These are phyloP conservation scores for Galendromus occidentalis DNA, from an alignment of 1,140 invertebrate genomes.

Conservation along the genomic window DNA sequence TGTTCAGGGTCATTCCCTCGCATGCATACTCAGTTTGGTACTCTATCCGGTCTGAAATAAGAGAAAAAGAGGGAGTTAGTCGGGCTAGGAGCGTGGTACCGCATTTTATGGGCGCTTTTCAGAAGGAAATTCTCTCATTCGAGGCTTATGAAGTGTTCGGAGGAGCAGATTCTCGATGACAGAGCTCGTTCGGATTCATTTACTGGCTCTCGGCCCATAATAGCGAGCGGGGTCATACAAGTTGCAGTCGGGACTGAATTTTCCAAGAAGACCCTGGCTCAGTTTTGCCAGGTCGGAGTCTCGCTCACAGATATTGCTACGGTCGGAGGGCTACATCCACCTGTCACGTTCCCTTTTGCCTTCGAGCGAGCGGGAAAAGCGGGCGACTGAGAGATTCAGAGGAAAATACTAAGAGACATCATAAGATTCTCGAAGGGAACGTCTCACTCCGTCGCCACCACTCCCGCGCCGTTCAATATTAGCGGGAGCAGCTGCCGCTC, in stretches of 20 bases:
- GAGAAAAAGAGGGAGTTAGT: not conserved
- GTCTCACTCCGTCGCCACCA: too few relatives aligned
- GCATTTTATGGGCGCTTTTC: not conserved
- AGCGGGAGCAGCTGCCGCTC: not conserved
- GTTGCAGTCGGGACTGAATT: not conserved
- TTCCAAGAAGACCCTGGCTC: not conserved
- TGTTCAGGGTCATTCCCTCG: slow-evolving; percentile 66
- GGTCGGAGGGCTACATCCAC: not conserved
- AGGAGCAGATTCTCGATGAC: not conserved
- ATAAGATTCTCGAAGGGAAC: too few relatives aligned
- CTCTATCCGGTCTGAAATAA: slow-evolving; percentile 38
- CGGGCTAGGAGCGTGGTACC: not conserved
- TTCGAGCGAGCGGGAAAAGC: too few relatives aligned
- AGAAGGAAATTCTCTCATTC: not conserved
- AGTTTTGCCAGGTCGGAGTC: not conserved
- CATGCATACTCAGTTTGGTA: slow-evolving; percentile 83
- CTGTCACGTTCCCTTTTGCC: not conserved
- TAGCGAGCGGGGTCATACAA: not conserved
- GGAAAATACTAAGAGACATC: too few relatives aligned
- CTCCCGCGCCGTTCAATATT: not conserved
- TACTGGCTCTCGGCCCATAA: not conserved
- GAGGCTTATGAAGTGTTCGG: not conserved
- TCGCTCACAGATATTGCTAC: not conserved
- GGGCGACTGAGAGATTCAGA: too few relatives aligned
- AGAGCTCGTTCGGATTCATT: not conserved